A percentile compares a stretch with the other conserved stretches of the same genome.
These are phyloP conservation scores for Gonioctena quinquepunctata DNA, from an alignment of 1,140 invertebrate species.

Conservation along the genomic window DNA sequence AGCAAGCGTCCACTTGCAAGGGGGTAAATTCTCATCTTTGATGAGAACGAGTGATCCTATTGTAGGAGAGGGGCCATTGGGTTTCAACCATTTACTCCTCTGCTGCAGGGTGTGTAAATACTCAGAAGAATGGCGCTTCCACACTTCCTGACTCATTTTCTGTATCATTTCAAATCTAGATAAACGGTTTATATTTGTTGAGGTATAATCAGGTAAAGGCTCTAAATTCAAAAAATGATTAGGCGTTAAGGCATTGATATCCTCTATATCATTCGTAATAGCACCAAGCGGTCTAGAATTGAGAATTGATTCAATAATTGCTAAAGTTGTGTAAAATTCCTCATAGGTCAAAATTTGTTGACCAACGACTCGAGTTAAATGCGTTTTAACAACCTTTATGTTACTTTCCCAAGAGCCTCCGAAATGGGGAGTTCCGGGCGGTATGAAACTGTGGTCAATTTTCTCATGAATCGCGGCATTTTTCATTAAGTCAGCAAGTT, in stretches of 20 bases:
- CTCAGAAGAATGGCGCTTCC: slow-evolving; percentile 28
- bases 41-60: slow-evolving; percentile 14
- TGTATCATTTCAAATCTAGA: slow-evolving; percentile 14
- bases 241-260: no score
- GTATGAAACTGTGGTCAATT: slow-evolving; percentile 2
- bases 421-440: slow-evolving; percentile 2
- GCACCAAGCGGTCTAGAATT: slow-evolving; percentile 4
- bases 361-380: slow-evolving; percentile 8
- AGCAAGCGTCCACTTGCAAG: slow-evolving; percentile 40
- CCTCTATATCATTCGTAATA: neutral
- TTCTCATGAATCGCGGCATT: neutral
- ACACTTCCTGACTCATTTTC: slow-evolving; percentile 25
- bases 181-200: neutral
- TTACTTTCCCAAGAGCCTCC: slow-evolving; percentile 9
- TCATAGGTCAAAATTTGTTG: slow-evolving; percentile 3
- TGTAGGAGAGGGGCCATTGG: neutral
- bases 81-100: slow-evolving; percentile 20
- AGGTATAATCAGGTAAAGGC: neutral
- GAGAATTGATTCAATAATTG: slow-evolving; percentile 12
- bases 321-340: slow-evolving; percentile 1
- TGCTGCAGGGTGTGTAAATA: slow-evolving; percentile 31
- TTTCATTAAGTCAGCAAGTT: no score
- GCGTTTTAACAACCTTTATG: slow-evolving; percentile 9
- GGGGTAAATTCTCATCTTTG: slow-evolving; percentile 29
- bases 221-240: neutral